Evolutionary conservation across 1,140 invertebrate species (phyloP), one percentile per base, ranked within the genome.

Genomic region (Tenebrio molitor): DNA sequence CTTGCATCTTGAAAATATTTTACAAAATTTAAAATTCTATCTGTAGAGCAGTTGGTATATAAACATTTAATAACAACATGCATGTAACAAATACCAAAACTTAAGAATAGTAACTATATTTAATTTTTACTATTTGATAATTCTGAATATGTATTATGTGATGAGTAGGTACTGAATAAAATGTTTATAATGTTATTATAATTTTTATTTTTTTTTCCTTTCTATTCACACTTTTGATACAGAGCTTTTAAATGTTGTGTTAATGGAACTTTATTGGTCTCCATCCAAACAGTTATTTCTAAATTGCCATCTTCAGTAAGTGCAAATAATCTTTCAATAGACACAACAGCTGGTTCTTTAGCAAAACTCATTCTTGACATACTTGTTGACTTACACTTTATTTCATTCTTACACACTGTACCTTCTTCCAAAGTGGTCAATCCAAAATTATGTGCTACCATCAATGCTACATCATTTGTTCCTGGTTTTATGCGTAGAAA

Each of bases 401-500:
- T 81, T 72, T 81, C 72, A 2, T 74, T 72, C 1, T 64, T 66
- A 36, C 63, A 41, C n/a, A 75, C 80, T 8, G 74, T 68, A 3
- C 89, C 88, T 84, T 89, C 88, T 81, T 90, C 89, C 1, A 90
- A 73, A 0, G 86, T 85, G 1, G 84, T 84, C 0, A 90, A 64
- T 10, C 89, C 89, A 81, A 89, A 88, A 80, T 91, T 91, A 72
- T 91, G 89, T 33, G 89, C 86, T 10, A 87, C 80, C 1, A 91
- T 76, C 12, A 91, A 85, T 4, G 87, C 84, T 4, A 91, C 74
- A 44, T 88, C 80, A 34, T 87, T 85, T 12, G 87, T 87, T 2
- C 84, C 85, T 0, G 89, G 88, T 53, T 88, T 84, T 5, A 90
- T 86, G 36, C 87, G 84, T 1, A 91, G 78, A 80, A 90, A 91